Base-by-base conservation (phyloP, 2,113 vertebrate genomes). In the Ramphastos sulfuratus region DNA sequence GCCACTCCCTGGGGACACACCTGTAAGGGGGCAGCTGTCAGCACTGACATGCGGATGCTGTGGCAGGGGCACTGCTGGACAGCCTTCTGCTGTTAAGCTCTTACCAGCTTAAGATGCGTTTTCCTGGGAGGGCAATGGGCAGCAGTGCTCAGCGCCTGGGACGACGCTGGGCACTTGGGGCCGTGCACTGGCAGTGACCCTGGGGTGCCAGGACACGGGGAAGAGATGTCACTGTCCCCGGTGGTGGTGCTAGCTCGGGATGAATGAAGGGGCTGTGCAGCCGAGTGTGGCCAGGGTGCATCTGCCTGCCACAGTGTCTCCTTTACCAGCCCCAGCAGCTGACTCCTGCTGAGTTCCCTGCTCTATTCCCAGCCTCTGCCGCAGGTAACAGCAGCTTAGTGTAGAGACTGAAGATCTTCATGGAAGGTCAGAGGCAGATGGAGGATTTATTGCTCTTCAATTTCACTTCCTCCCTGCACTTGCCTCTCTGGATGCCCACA, bases 1-100 rank as follows among this genome's bases (percentile, higher is more conserved):
- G 2, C 27, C 3, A 0, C 15, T 50, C 3, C 48, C 5, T 1
- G 2, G 54, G 58, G 28, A 9, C n/a, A 37, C 30, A 0, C 2
- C 5, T 8, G 50, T 4, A 15, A 4, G 16, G 11, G 55, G 21
- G 30, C 20, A 8, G 67, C 64, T 30, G 33, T 10, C 7, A 1
- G 42, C 28, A 21, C 3, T 15, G 35, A 6, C 5, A 9, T n/a
- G 48, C 1, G 10, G 52, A 1, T 52, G 72, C 69, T 31, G 84
- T 13, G 46, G 35, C 37, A 7, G 19, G 59, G 30, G 20, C 37
- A 25, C 3, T 23, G 70, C 85, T 25, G 46, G 61, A 61, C 76
- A 73, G 21, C 15, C 15, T 69, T 31, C 37, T 30, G 55, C 72
- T 72, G 4, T 42, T 8, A 5, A 70, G 37, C n/a, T 66, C 50